Percentiles rank a stretch among this genome's conserved stretches.
phyloP scores from a whole-genome alignment of 2,888 invertebrate species.

The Athetis lepigone region DNA sequence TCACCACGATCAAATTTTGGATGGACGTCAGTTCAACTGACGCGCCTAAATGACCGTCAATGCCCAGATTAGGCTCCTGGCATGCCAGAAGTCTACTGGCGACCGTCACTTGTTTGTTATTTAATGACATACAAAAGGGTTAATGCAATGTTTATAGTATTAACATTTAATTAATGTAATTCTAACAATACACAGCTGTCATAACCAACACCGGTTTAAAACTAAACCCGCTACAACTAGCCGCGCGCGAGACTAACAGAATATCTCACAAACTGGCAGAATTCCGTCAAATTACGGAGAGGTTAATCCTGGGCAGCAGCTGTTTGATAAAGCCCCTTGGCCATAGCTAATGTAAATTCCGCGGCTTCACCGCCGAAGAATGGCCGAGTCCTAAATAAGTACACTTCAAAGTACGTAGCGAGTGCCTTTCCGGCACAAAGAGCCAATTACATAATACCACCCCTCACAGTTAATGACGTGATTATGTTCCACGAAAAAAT shows the following conservation, averaged over 20 bases:
- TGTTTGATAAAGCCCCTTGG: constrained; percentile 60
- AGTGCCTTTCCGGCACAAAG: constrained; percentile 63
- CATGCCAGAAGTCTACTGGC: no score
- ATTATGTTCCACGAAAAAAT: constrained; percentile 62
- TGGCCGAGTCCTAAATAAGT: constrained; percentile 64
- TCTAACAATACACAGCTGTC: background rate
- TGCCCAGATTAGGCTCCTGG: no score
- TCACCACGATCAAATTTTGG: no score
- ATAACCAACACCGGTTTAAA: background rate
- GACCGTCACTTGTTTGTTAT: no score
- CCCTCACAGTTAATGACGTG: constrained; percentile 63
- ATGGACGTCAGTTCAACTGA: no score
- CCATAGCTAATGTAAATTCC: constrained; percentile 65
- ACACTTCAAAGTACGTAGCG: constrained; percentile 63
- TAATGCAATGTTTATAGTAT: background rate
- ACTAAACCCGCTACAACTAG: constrained; percentile 1
- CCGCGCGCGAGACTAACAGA: background rate
- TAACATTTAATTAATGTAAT: background rate
- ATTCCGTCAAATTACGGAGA: constrained; percentile 56
- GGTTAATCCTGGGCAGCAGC: constrained; percentile 63
- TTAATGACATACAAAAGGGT: no score
- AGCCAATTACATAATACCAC: constrained; percentile 64
- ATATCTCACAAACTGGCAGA: constrained; percentile 35
- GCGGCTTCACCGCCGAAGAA: constrained; percentile 59
- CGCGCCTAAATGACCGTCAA: no score